Percentiles rank a stretch among this genome's conserved stretches.
Evolutionary conservation across 2,113 vertebrate genomes (phyloP).

Genomic region (Pogonocichla stellata): DNA sequence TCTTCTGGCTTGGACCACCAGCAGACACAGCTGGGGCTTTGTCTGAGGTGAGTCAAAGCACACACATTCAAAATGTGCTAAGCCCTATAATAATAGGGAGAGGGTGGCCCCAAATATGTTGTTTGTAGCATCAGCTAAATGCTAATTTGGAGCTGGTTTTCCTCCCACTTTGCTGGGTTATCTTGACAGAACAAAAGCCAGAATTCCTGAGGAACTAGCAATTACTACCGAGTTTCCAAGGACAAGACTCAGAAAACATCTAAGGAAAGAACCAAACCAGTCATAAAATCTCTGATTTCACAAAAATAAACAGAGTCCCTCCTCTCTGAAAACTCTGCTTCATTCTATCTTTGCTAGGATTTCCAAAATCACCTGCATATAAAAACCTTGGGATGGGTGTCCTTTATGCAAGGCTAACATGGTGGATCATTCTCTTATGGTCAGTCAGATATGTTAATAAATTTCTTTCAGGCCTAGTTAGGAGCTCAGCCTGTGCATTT

Average conservation of each 20-base stretch:
- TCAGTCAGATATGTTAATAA: background rate
- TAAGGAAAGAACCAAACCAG: rapidly evolving
- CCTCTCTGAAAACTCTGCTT: background rate
- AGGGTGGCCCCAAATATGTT: background rate
- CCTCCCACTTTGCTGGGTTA: background rate
- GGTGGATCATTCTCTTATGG: background rate
- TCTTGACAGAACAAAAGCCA: background rate
- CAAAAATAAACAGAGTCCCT: background rate
- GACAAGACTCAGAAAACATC: background rate
- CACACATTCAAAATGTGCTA: background rate
- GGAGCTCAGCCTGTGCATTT: background rate
- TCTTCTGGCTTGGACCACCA: background rate
- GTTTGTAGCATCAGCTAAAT: background rate
- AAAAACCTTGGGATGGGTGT: background rate
- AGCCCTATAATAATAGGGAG: background rate
- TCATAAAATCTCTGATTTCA: background rate
- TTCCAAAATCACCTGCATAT: background rate
- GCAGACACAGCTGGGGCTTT: background rate
- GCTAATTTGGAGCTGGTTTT: background rate
- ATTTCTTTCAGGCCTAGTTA: background rate
- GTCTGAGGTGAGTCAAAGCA: background rate
- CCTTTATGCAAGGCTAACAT: background rate
- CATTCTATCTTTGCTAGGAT: background rate
- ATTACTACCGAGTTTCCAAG: background rate
- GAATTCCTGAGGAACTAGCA: background rate